Evolutionary conservation across 2,797 vertebrate species (phyloP).

Genomic region (Arrhamphus sclerolepis): DNA sequence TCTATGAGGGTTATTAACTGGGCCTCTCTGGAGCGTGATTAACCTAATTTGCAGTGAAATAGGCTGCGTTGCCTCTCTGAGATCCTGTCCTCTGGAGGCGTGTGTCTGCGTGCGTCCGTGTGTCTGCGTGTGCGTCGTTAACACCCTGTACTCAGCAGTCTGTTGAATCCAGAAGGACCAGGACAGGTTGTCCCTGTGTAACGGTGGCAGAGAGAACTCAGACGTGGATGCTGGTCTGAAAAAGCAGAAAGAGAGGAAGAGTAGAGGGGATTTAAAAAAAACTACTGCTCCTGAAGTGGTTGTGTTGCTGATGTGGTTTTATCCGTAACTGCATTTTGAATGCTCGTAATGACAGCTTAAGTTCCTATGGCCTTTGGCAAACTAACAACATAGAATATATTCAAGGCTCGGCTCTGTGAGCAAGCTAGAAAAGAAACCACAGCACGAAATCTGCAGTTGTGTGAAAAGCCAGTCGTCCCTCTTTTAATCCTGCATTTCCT

Average conservation of each 20-base stretch:
- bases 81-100: conserved; percentile 65
- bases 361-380: conserved; percentile 1
- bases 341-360: conserved; percentile 9
- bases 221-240: conserved; percentile 16
- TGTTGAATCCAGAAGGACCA: conserved; percentile 60
- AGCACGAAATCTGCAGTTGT: neutral
- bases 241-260: neutral
- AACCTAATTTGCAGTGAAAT: conserved; percentile 79
- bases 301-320: conserved; percentile 1
- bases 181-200: conserved; percentile 57
- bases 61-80: conserved; percentile 72
- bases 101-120: conserved; percentile 23
- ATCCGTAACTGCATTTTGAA: conserved; percentile 8
- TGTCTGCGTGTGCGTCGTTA: conserved; percentile 30
- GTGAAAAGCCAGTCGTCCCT: too few species aligned
- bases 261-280: too few species aligned
- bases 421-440: neutral
- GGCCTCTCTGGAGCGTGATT: conserved; percentile 77
- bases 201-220: conserved; percentile 33
- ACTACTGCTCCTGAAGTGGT: conserved; percentile 6
- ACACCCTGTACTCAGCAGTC: conserved; percentile 64
- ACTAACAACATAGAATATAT: conserved; percentile 1
- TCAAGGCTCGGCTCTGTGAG: conserved; percentile 7
- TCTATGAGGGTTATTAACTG: conserved; percentile 77
- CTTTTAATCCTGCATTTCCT: too few species aligned